These are phyloP conservation scores for Rotaria macrura DNA, from an alignment of 2,888 invertebrate species.

Conservation along the genomic window DNA sequence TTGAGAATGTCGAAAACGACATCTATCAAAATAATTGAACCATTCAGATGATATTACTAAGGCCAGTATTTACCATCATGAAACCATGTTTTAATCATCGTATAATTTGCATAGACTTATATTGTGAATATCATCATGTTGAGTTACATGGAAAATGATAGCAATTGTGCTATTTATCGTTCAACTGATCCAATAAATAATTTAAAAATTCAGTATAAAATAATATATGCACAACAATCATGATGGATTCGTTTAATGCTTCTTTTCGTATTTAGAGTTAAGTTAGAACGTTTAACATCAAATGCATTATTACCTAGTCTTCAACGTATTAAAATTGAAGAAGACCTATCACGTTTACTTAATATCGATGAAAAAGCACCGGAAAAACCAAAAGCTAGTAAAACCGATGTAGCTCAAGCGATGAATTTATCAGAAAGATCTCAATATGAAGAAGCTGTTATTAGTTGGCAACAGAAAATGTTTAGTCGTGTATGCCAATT, in stretches of 20 bases:
- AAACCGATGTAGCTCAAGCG: not conserved
- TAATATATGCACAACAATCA: too few species aligned
- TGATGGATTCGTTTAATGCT: too few species aligned
- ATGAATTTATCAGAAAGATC: not conserved
- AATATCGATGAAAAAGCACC: not conserved
- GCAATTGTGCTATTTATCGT: not conserved
- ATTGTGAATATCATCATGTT: not conserved
- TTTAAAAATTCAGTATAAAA: not conserved
- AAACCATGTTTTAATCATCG: not conserved
- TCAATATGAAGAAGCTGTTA: slow-evolving; percentile 22
- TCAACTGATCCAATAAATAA: not conserved
- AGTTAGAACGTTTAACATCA: not conserved
- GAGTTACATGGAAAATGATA: not conserved
- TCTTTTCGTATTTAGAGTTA: not conserved
- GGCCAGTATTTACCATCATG: not conserved
- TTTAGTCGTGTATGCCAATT: not conserved
- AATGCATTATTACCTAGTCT: slow-evolving; percentile 20
- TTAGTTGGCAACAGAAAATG: slow-evolving; percentile 31
- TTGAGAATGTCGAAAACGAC: not conserved
- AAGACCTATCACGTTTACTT: not conserved
- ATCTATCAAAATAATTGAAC: not conserved
- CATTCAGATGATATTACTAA: not conserved
- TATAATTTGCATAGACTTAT: not conserved
- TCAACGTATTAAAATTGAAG: not conserved
- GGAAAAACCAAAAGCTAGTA: not conserved